These are phyloP conservation scores for Orussus abietinus DNA, from an alignment of 1,140 invertebrate genomes.

Conservation along the genomic window DNA sequence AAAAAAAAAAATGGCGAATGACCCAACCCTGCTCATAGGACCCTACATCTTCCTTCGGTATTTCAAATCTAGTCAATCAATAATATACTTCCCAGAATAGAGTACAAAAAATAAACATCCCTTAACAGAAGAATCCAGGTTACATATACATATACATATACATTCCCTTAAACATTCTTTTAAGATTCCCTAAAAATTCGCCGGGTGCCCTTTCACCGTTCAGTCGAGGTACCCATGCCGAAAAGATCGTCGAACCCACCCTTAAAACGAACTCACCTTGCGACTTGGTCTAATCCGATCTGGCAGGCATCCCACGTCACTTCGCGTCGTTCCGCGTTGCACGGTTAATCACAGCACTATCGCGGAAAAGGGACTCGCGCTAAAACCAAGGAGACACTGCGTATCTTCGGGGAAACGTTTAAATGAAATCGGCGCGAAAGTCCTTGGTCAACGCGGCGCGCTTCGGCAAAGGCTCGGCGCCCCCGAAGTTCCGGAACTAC, in stretches of 20 bases:
- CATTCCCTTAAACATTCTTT: slow-evolving; percentile 1
- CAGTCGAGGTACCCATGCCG: too few species aligned
- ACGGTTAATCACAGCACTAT: slow-evolving; percentile 13
- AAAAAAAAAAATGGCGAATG: too few species aligned
- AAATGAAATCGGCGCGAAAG: slow-evolving; percentile 5
- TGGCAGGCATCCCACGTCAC: slow-evolving; percentile 20
- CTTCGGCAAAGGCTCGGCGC: slow-evolving; percentile 20
- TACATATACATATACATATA: slow-evolving; percentile 1
- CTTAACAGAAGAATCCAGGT: slow-evolving; percentile 2
- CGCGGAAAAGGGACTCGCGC: slow-evolving; percentile 11
- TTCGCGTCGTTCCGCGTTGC: slow-evolving; percentile 17
- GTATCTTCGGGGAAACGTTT: slow-evolving; percentile 14
- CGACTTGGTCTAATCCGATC: slow-evolving; percentile 23
- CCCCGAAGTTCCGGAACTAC: slow-evolving; percentile 9
- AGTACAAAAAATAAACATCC: slow-evolving; percentile 9
- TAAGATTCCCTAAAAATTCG: neutral
- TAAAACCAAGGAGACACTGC: slow-evolving; percentile 9
- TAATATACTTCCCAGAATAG: slow-evolving; percentile 13
- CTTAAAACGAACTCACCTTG: slow-evolving; percentile 15
- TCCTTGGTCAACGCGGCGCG: slow-evolving; percentile 9
- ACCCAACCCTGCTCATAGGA: too few species aligned
- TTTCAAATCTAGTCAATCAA: too few species aligned
- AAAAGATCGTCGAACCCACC: too few species aligned
- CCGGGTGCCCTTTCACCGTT: slow-evolving; percentile 1
- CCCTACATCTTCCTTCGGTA: too few species aligned